A percentile compares a stretch with the other conserved stretches of the same genome.
Conservation (phyloP, 2,797 vertebrate species). For the Eulemur albifrons region DNA sequence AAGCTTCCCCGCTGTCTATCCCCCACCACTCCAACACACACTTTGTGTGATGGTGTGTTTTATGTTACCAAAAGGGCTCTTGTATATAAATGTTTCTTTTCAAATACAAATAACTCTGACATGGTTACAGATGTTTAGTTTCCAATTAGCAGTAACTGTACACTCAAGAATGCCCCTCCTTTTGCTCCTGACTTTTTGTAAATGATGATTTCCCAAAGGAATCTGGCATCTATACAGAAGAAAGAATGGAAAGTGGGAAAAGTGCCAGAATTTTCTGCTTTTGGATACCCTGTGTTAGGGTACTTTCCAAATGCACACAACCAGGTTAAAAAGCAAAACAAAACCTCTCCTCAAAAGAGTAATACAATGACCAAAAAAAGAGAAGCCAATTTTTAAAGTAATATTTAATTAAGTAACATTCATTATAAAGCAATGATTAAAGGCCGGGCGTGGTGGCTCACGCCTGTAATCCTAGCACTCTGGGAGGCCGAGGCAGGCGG, state of each 20-base stretch:
- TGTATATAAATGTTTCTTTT: constrained; percentile 77
- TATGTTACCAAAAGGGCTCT: constrained; percentile 74
- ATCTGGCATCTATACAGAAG: constrained; percentile 75
- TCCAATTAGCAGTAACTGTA: constrained; percentile 81
- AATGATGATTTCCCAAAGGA: constrained; percentile 83
- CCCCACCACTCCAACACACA: not conserved
- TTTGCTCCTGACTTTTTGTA: constrained; percentile 80
- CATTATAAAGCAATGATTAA: constrained; percentile 61
- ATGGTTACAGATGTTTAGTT: constrained; percentile 78
- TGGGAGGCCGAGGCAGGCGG: no score
- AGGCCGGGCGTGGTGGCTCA: not conserved
- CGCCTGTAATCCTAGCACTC: no score
- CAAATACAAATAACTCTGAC: constrained; percentile 79
- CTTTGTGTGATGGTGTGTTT: constrained; percentile 62
- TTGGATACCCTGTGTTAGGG: constrained; percentile 56
- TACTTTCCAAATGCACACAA: constrained; percentile 77
- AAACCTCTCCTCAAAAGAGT: constrained; percentile 12
- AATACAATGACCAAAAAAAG: constrained; percentile 62
- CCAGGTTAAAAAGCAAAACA: constrained; percentile 62
- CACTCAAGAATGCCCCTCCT: constrained; percentile 73
- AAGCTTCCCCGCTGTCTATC: constrained; percentile 27
- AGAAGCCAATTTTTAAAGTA: constrained; percentile 52
- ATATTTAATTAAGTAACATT: constrained; percentile 70
- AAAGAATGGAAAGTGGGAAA: constrained; percentile 82
- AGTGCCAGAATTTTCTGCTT: constrained; percentile 74